These are phyloP conservation scores for Rhadina sibilatrix DNA, from an alignment of 2,113 vertebrate genomes.

Conservation along the genomic window DNA sequence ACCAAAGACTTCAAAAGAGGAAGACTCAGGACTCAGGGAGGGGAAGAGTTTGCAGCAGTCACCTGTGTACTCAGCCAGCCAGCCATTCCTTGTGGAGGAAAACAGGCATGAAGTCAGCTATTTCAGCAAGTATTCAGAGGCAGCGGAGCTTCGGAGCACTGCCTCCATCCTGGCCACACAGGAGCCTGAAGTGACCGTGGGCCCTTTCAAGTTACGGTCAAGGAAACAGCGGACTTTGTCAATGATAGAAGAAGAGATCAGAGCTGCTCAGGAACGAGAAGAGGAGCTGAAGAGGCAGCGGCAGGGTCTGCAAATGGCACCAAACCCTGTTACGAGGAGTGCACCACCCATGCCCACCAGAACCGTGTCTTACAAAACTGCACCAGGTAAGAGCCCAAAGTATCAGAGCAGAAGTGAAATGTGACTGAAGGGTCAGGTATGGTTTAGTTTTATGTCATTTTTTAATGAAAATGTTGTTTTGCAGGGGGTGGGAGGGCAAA, in stretches of 20 bases:
- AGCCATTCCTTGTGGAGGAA: conserved; percentile 80
- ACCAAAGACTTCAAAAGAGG: conserved; percentile 75
- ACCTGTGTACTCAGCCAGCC: conserved; percentile 33
- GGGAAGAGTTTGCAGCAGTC: conserved; percentile 54
- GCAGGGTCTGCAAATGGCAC: conserved; percentile 72
- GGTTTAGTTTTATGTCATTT: not conserved
- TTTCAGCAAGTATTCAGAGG: conserved; percentile 96
- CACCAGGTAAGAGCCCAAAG: conserved; percentile 80
- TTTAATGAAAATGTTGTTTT: not conserved
- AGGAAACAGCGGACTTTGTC: conserved; percentile 94
- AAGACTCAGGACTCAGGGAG: conserved; percentile 70
- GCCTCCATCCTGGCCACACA: conserved; percentile 82
- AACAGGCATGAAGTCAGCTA: conserved; percentile 87
- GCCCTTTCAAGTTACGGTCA: conserved; percentile 93
- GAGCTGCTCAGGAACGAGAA: conserved; percentile 95
- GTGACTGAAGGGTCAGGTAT: not conserved
- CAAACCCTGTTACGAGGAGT: conserved; percentile 76
- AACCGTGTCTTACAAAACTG: conserved; percentile 81
- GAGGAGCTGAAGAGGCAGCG: conserved; percentile 93
- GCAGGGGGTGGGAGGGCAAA: rapidly evolving
- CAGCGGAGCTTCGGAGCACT: conserved; percentile 92
- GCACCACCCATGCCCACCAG: conserved; percentile 78
- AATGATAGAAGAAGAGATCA: conserved; percentile 99
- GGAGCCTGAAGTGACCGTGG: conserved; percentile 82
- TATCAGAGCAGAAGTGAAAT: not conserved